Evolutionary conservation across 2,888 invertebrate species (phyloP).

Genomic region (Drosophila aldrichi): DNA sequence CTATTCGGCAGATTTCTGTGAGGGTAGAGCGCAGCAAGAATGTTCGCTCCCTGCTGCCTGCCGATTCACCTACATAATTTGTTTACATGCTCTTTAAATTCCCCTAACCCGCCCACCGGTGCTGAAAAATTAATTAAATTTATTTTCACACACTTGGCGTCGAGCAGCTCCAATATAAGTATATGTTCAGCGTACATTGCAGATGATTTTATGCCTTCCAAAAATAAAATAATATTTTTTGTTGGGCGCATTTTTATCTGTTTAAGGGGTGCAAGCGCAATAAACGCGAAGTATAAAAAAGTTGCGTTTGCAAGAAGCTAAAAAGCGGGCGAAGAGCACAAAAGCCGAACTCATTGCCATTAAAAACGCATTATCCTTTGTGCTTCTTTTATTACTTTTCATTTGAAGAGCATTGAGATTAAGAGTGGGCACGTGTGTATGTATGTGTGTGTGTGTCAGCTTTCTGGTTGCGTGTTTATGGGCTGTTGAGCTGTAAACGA

Average conservation of each 20-base stretch:
- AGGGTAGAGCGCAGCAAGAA: constrained; percentile 19
- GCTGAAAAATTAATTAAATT: constrained; percentile 70
- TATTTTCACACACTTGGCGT: constrained; percentile 35
- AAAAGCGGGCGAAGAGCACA: constrained; percentile 54
- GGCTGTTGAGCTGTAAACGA: constrained; percentile 64
- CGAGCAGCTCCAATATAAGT: constrained; percentile 36
- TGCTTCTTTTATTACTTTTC: constrained; percentile 77
- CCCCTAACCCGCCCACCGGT: constrained; percentile 6
- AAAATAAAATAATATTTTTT: constrained; percentile 68
- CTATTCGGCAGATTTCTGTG: constrained; percentile 1
- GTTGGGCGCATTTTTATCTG: constrained; percentile 65
- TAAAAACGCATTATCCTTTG: constrained; percentile 80
- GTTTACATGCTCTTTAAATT: constrained; percentile 50
- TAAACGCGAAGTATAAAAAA: constrained; percentile 45
- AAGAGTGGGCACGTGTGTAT: constrained; percentile 24
- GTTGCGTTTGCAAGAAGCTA: constrained; percentile 50
- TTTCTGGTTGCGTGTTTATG: constrained; percentile 69
- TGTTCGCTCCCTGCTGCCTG: constrained; percentile 18
- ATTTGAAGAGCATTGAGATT: constrained; percentile 69
- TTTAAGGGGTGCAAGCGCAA: constrained; percentile 47
- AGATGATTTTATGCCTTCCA: constrained; percentile 44
- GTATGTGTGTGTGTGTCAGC: constrained; percentile 5
- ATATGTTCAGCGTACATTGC: constrained; percentile 36
- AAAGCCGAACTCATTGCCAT: constrained; percentile 77
- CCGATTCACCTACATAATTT: constrained; percentile 49